A percentile compares a stretch with the other conserved stretches of the same genome.
Conservation (phyloP, 2,113 vertebrate species). For the Triplophysa tibetana region DNA sequence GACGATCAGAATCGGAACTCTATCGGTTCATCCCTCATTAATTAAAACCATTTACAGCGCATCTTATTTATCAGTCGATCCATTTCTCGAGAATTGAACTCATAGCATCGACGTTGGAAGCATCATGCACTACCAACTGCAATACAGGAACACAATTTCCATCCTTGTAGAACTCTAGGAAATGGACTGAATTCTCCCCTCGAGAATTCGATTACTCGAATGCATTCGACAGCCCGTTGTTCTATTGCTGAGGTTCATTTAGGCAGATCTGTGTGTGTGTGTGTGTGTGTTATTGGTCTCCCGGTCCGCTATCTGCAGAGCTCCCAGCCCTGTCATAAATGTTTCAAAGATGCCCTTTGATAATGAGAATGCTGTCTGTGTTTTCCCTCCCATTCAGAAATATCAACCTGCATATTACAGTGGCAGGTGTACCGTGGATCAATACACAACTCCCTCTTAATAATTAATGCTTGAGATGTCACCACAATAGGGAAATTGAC, state of each 20-base stretch:
- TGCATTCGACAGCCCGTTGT: constrained; percentile 8
- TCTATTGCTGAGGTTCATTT: constrained; percentile 34
- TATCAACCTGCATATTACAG: constrained; percentile 58
- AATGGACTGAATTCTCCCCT: constrained; percentile 20
- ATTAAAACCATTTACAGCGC: too few species aligned
- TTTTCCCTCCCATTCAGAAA: constrained; percentile 52
- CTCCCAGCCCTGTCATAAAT: constrained; percentile 57
- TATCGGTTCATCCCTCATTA: too few species aligned
- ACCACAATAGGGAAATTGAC: constrained; percentile 33
- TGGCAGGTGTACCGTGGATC: constrained; percentile 46
- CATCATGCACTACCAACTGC: too few species aligned
- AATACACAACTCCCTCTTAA: constrained; percentile 52
- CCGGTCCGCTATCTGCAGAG: constrained; percentile 42
- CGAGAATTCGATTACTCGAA: constrained; percentile 32
- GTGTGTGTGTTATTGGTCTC: constrained; percentile 42
- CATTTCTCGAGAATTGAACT: too few species aligned
- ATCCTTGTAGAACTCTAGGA: constrained; percentile 2
- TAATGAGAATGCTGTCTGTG: constrained; percentile 56
- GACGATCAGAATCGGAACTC: too few species aligned
- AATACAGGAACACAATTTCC: neutral
- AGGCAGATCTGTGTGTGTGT: constrained; percentile 9
- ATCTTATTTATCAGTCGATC: too few species aligned
- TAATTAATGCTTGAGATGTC: constrained; percentile 57
- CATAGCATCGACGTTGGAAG: too few species aligned
- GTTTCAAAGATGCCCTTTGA: constrained; percentile 62